These are phyloP conservation scores for Theretra japonica DNA, from an alignment of 2,888 invertebrate species.

Conservation along the genomic window DNA sequence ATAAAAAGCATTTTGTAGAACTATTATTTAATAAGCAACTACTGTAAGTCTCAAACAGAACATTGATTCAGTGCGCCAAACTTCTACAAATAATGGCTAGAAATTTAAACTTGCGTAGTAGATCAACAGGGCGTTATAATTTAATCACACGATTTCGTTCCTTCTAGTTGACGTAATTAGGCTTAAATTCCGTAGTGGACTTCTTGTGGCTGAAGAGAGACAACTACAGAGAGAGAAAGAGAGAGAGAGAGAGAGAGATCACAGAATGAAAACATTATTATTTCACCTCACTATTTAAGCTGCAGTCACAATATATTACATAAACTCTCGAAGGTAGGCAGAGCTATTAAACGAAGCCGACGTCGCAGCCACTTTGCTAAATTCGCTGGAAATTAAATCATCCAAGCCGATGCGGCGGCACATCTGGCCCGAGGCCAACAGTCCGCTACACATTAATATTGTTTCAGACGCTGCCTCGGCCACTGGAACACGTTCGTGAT, in stretches of 20 bases:
- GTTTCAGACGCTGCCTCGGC: constrained; percentile 44
- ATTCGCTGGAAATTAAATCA: constrained; percentile 47
- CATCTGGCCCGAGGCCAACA: constrained; percentile 40
- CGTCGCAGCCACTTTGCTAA: constrained; percentile 33
- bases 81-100: background rate
- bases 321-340: constrained; percentile 15
- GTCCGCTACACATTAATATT: constrained; percentile 44
- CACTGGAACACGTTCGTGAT: constrained; percentile 42
- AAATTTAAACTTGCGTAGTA: background rate
- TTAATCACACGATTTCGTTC: too few species aligned
- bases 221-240: too few species aligned
- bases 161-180: too few species aligned
- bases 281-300: background rate
- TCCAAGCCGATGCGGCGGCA: constrained; percentile 38
- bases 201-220: too few species aligned
- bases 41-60: too few species aligned
- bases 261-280: background rate
- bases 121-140: background rate
- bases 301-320: constrained; percentile 23
- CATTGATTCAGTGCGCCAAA: too few species aligned
- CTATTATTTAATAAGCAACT: too few species aligned
- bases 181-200: too few species aligned
- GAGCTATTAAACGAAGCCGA: constrained; percentile 27
- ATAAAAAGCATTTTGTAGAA: too few species aligned
- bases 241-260: too few species aligned